Evolutionary conservation across 2,888 invertebrate genomes (phyloP).

Genomic region (Megalurothrips usitatus): DNA sequence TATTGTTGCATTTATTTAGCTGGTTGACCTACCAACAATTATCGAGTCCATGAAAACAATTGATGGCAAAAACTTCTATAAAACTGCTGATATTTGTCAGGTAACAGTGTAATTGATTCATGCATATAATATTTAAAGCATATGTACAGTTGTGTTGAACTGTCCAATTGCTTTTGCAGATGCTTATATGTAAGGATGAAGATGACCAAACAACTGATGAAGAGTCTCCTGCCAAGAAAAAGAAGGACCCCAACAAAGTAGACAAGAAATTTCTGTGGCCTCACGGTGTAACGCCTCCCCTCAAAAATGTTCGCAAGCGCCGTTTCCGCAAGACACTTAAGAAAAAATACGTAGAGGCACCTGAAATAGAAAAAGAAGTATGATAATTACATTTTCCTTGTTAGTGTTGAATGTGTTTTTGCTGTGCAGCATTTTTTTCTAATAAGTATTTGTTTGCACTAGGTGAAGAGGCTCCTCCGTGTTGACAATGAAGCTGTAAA

Average conservation of each 20-base stretch:
- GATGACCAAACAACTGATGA: constrained; percentile 74
- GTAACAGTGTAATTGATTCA: constrained; percentile 44
- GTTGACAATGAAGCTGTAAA: constrained; percentile 89
- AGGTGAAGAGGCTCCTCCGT: constrained; percentile 80
- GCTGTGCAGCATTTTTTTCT: neutral
- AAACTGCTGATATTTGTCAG: constrained; percentile 95
- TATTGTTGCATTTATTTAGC: constrained; percentile 45
- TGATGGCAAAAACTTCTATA: constrained; percentile 94
- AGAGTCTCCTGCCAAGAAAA: constrained; percentile 73
- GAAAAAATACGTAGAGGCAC: constrained; percentile 95
- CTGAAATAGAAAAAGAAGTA: constrained; percentile 93
- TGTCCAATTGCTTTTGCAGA: constrained; percentile 47
- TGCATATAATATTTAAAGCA: neutral
- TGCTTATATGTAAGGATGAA: constrained; percentile 81
- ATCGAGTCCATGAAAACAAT: constrained; percentile 93
- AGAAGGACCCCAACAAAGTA: constrained; percentile 76
- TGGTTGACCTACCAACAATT: constrained; percentile 86
- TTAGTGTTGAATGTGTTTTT: neutral
- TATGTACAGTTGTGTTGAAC: neutral
- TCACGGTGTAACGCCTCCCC: constrained; percentile 92
- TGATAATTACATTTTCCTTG: neutral
- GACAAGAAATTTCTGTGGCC: constrained; percentile 93
- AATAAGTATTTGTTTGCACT: neutral
- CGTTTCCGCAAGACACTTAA: constrained; percentile 91
- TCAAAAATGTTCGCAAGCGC: constrained; percentile 90